A percentile compares a stretch with the other conserved stretches of the same genome.
Conservation (phyloP, 2,888 invertebrate genomes). For the Rugalucina vietnamica region DNA sequence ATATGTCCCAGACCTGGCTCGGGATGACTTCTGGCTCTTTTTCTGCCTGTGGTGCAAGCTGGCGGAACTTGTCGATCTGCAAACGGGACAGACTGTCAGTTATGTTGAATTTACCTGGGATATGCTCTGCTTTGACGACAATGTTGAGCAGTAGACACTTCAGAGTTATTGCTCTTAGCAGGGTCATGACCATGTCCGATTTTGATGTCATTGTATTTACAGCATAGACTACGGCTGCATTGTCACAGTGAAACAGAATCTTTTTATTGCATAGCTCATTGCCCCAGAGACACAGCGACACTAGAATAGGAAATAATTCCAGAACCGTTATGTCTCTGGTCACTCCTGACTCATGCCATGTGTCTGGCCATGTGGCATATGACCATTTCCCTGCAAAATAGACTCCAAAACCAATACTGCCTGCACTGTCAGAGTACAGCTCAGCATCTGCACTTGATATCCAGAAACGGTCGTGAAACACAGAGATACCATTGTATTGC, state of each 20-base stretch:
- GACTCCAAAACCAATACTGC: not conserved
- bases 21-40: not conserved
- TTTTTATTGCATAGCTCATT: conserved; percentile 26
- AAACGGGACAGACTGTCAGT: conserved; percentile 11
- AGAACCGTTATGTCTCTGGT: conserved; percentile 16
- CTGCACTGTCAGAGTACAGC: not conserved
- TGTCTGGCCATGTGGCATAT: not conserved
- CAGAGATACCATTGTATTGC: not conserved
- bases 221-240: conserved; percentile 21
- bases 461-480: not conserved
- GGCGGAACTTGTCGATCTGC: conserved; percentile 33
- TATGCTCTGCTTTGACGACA: conserved; percentile 25
- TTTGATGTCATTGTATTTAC: conserved; percentile 36
- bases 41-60: conserved; percentile 27
- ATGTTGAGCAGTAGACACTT: conserved; percentile 17
- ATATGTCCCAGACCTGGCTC: not conserved
- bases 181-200: conserved; percentile 16
- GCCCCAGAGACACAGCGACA: conserved; percentile 34
- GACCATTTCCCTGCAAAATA: not conserved
- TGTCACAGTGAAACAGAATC: conserved; percentile 39
- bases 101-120: conserved; percentile 17
- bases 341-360: not conserved
- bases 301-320: conserved; percentile 22
- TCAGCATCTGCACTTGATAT: not conserved
- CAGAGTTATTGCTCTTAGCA: conserved; percentile 25